Conservation (phyloP, 2,113 vertebrate species). For the Lasiurus cinereus region DNA sequence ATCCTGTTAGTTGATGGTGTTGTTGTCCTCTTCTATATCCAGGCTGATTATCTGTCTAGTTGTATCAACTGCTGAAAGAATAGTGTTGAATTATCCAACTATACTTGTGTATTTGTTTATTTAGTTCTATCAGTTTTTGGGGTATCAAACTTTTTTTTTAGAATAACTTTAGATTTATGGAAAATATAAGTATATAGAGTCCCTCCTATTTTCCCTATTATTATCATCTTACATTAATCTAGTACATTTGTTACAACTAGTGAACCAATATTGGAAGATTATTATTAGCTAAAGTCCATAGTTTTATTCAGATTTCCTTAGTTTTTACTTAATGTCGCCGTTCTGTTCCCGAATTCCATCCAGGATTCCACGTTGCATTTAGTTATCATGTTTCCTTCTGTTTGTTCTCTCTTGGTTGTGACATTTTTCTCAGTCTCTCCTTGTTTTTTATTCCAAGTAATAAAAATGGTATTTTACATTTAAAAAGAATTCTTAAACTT, state of each 20-base stretch:
- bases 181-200: not conserved
- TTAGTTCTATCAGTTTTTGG: not conserved
- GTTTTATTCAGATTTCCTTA: conserved; percentile 12
- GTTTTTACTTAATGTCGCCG: not conserved
- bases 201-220: not conserved
- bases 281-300: not conserved
- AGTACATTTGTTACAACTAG: not conserved
- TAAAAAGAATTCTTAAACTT: not conserved
- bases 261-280: not conserved
- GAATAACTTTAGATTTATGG: not conserved
- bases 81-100: not conserved
- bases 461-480: not conserved
- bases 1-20: not conserved
- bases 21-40: not conserved
- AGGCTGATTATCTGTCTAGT: not conserved
- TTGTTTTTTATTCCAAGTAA: not conserved
- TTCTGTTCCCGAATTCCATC: not conserved
- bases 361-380: not conserved
- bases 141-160: not conserved
- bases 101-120: not conserved
- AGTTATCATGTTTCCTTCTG: not conserved
- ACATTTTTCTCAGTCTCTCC: conserved; percentile 1
- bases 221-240: conserved; percentile 8
- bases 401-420: not conserved
- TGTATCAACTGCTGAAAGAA: not conserved